phyloP scores from a whole-genome alignment of 2,888 invertebrate species.

The Chydorus sphaericus region DNA sequence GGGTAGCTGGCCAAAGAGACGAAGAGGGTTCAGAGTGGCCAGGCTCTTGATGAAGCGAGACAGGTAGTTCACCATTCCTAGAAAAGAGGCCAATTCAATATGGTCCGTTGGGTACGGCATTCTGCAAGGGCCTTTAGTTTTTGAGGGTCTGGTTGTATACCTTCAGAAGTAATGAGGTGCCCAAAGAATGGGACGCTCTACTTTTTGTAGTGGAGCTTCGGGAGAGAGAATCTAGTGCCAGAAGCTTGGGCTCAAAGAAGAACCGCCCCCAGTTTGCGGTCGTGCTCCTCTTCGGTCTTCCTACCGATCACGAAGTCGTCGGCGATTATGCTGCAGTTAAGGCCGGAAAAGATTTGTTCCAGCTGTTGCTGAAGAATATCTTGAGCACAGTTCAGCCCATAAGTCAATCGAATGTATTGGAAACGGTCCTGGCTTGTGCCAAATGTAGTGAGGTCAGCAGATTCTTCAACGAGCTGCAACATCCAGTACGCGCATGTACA shows the following conservation, averaged over 20 bases:
- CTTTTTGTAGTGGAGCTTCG: background rate
- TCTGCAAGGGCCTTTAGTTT: background rate
- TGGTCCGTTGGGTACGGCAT: background rate
- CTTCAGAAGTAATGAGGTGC: background rate
- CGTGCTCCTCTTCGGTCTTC: conserved; percentile 19
- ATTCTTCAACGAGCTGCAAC: conserved; percentile 18
- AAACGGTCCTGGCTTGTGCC: conserved; percentile 23
- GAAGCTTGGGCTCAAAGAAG: background rate
- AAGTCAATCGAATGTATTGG: conserved; percentile 22
- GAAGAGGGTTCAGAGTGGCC: background rate
- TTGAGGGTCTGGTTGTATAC: background rate
- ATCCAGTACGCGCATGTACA: background rate
- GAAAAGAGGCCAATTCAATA: background rate
- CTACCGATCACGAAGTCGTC: conserved; percentile 21
- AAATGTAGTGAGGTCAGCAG: conserved; percentile 22
- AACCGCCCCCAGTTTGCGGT: conserved; percentile 8
- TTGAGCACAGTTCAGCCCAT: conserved; percentile 22
- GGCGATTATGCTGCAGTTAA: conserved; percentile 18
- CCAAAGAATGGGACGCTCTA: background rate
- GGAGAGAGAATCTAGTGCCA: background rate
- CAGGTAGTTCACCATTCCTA: conserved; percentile 1
- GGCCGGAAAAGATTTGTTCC: conserved; percentile 20
- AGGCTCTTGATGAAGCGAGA: background rate
- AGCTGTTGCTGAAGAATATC: conserved; percentile 23
- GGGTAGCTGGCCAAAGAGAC: background rate